Conservation (phyloP, 2,797 vertebrate species). For the Epinephelus awoara region DNA sequence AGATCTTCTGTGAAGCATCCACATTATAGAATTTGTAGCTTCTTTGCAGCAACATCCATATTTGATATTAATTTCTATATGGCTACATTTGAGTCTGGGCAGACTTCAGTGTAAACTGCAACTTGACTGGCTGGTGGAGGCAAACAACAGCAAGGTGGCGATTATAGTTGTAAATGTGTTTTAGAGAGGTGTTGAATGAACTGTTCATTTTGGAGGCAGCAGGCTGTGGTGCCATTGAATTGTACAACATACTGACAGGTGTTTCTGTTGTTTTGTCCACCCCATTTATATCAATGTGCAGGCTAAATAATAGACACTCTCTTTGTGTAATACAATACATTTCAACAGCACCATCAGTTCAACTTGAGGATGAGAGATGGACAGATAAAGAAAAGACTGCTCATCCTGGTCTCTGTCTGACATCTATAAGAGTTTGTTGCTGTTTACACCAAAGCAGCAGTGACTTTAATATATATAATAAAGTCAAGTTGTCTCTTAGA, state of each 20-base stretch:
- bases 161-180: not conserved
- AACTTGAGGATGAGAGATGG: not conserved
- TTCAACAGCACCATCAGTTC: not conserved
- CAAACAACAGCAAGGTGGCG: not conserved
- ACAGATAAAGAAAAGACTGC: not conserved
- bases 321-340: not conserved
- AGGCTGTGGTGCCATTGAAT: not conserved
- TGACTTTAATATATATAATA: conserved; percentile 48
- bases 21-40: too few relatives aligned
- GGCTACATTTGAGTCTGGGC: too few relatives aligned
- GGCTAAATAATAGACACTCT: not conserved
- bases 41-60: too few relatives aligned
- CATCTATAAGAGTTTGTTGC: conserved; percentile 4
- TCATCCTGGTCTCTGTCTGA: not conserved
- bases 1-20: too few relatives aligned
- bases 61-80: too few relatives aligned
- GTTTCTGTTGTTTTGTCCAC: not conserved
- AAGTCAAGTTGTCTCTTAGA: conserved; percentile 55
- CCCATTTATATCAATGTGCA: not conserved
- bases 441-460: conserved; percentile 31
- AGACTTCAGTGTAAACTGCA: too few relatives aligned
- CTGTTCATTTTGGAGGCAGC: not conserved
- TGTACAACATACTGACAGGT: not conserved
- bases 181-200: not conserved
- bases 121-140: too few relatives aligned